Evolutionary conservation across 2,113 vertebrate species (phyloP).

Genomic region (Leptobrachium leishanense): DNA sequence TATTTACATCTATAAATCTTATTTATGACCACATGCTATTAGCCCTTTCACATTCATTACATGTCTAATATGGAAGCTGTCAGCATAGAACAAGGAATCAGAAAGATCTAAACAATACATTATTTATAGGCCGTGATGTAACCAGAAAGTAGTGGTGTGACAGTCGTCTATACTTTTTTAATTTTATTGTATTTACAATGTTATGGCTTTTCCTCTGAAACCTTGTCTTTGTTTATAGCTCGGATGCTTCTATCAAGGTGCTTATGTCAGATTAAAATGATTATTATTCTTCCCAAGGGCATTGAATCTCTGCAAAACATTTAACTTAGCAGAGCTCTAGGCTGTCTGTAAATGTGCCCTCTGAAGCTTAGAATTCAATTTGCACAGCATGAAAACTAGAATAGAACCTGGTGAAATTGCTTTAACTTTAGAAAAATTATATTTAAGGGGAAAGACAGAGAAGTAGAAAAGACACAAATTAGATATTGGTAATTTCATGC

Average conservation of each 20-base stretch:
- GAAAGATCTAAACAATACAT: background rate
- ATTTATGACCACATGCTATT: background rate
- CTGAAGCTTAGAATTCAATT: constrained; percentile 23
- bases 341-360: constrained; percentile 16
- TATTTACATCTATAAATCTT: background rate
- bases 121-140: background rate
- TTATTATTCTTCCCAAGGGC: constrained; percentile 17
- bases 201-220: background rate
- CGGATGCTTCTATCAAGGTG: background rate
- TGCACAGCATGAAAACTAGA: background rate
- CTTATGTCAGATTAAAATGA: constrained; percentile 19
- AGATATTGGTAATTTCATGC: no score
- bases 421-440: background rate
- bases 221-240: constrained; percentile 21
- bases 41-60: background rate
- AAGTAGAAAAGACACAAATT: no score
- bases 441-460: background rate
- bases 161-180: background rate
- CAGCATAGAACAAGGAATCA: background rate
- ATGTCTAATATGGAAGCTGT: background rate
- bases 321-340: constrained; percentile 15
- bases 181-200: constrained; percentile 1
- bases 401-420: background rate
- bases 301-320: constrained; percentile 14
- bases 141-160: background rate